Evolutionary conservation across 1,140 invertebrate genomes (phyloP), one percentile per base, ranked within the genome.

Genomic region (Bactericera cockerelli): DNA sequence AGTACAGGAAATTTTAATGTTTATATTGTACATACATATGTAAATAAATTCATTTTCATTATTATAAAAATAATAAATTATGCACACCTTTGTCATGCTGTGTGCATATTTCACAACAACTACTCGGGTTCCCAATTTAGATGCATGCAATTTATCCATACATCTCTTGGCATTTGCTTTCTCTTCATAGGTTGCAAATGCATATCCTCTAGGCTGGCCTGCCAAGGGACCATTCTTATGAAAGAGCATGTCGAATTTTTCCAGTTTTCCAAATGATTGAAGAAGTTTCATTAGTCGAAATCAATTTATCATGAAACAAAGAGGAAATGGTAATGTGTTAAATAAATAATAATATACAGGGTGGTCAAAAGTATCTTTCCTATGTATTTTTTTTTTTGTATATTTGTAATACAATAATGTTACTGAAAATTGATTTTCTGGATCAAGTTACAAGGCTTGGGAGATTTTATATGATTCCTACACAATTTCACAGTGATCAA

Each of bases 171-270:
- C 84, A 67, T 83, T 80, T 63, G 81, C 76, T 55, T 77, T 72
- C 67, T 74, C 75, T 65, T 81, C 77, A 67, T 86, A 95, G 0
- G 89, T 93, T 24, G 92, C 86, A 74, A 95, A 95, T 28, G 89
- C 90, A 71, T 93, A 95, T n/a, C 92, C 91, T 63, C 89, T 74
- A 0, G 91, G 87, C 70, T 89, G 87, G 42, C 90, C 91, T 66
- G 82, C 81, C 66, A 87, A 80, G 55, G 89, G 87, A 58, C 92
- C 92, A 61, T 81, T 81, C 63, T 89, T 89, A 71, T 94, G 89
- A 71, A 92, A 93, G 57, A 95, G 79, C 72, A 93, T 83, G 73
- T 95, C 90, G 77, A 94, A 93, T 79, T 93, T 92, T 76, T 89
- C 85, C 67, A 94, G 85, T 65, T 78, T 75, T 69, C 91, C 91